phyloP scores from a whole-genome alignment of 2,797 vertebrate species.

The Myotis findleyi region DNA sequence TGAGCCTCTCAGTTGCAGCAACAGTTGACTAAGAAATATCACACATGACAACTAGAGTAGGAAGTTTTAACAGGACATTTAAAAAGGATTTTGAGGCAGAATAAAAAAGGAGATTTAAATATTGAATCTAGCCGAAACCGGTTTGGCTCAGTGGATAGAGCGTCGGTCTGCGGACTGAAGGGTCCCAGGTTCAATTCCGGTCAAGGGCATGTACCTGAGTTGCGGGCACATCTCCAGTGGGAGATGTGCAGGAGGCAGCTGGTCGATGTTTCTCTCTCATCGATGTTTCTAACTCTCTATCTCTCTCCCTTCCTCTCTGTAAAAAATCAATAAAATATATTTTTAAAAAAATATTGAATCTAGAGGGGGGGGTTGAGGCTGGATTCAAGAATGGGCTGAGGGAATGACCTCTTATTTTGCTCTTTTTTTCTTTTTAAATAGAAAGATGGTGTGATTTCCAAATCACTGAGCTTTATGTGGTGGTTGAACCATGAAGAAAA shows the following conservation, averaged over 20 bases:
- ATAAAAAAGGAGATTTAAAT: not conserved
- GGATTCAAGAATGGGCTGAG: not conserved
- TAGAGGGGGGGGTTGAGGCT: rapidly evolving
- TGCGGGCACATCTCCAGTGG: too few relatives aligned
- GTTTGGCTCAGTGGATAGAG: too few relatives aligned
- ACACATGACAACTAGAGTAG: not conserved
- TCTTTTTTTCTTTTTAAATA: not conserved
- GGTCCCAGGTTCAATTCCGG: too few relatives aligned
- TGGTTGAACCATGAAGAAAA: not conserved
- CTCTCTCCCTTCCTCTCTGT: too few relatives aligned
- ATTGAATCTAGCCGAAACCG: not conserved
- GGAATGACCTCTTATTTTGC: not conserved
- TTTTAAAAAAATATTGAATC: not conserved
- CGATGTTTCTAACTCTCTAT: too few relatives aligned
- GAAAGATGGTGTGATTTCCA: not conserved
- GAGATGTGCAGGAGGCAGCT: too few relatives aligned
- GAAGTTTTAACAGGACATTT: not conserved
- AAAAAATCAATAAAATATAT: too few relatives aligned
- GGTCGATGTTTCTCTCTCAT: too few relatives aligned
- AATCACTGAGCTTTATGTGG: not conserved
- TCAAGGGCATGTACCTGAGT: too few relatives aligned
- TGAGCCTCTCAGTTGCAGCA: not conserved
- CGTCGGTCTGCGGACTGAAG: too few relatives aligned
- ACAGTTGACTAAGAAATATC: not conserved
- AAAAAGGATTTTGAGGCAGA: not conserved